Percentiles rank a stretch among this genome's conserved stretches.
These are phyloP conservation scores for Volucella inanis DNA, from an alignment of 2,888 invertebrate species.

Conservation along the genomic window DNA sequence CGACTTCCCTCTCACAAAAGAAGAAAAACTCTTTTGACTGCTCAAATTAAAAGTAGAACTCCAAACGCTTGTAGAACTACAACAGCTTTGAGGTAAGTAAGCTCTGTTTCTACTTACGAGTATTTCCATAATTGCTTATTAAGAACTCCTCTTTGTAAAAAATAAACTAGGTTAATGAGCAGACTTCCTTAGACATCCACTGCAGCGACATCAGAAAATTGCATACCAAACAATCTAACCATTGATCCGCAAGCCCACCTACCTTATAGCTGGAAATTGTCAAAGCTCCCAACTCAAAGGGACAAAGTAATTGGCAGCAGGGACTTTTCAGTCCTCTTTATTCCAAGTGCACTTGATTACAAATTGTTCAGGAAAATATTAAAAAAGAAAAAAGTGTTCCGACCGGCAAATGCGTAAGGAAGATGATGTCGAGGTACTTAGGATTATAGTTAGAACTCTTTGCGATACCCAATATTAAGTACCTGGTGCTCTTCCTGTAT, in stretches of 20 bases:
- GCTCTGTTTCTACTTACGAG: too few species aligned
- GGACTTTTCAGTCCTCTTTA: not conserved
- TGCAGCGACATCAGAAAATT: too few species aligned
- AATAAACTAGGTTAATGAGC: too few species aligned
- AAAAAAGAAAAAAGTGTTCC: constrained; percentile 1
- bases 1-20: too few species aligned
- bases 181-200: too few species aligned
- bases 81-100: too few species aligned
- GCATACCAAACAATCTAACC: constrained; percentile 3
- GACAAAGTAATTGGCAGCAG: constrained; percentile 51
- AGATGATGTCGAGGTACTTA: constrained; percentile 5
- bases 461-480: constrained; percentile 14
- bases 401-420: constrained; percentile 2
- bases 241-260: constrained; percentile 14
- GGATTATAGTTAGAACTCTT: constrained; percentile 12
- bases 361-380: constrained; percentile 5
- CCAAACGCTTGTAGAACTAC: too few species aligned
- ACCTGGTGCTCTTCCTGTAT: not conserved
- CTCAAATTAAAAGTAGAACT: too few species aligned
- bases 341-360: constrained; percentile 21
- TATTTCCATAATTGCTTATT: too few species aligned
- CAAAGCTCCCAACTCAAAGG: constrained; percentile 39
- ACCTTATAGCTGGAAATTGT: constrained; percentile 1
- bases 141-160: too few species aligned
- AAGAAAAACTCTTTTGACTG: too few species aligned